phyloP scores from a whole-genome alignment of 2,113 vertebrate genomes.

The Morone chrysops region DNA sequence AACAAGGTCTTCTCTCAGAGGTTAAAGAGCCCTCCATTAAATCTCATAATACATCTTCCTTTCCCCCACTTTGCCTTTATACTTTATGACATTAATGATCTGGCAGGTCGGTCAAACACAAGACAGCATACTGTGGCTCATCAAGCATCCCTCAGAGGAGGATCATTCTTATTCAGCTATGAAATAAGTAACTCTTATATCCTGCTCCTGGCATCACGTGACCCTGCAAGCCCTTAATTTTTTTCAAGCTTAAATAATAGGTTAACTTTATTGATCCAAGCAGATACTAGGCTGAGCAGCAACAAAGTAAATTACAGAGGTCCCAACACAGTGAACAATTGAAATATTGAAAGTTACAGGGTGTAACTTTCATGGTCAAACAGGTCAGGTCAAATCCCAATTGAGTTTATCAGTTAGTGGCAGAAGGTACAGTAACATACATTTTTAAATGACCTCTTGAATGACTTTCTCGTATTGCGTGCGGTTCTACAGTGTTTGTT shows the following conservation, averaged over 20 bases:
- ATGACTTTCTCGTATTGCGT: neutral
- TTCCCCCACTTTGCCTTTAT: neutral
- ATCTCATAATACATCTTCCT: conserved; percentile 32
- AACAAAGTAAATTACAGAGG: neutral
- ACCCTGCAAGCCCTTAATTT: conserved; percentile 13
- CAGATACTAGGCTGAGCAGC: conserved; percentile 3
- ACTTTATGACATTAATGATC: conserved; percentile 24
- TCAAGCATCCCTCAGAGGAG: conserved; percentile 46
- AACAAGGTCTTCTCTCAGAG: conserved; percentile 35
- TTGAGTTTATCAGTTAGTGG: neutral
- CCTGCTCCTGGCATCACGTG: neutral
- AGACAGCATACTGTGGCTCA: neutral
- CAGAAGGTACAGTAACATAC: neutral
- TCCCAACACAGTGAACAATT: conserved; percentile 22
- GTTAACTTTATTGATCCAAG: conserved; percentile 30
- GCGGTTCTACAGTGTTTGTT: neutral
- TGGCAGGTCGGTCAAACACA: conserved; percentile 17
- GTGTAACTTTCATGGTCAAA: neutral
- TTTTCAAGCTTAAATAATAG: conserved; percentile 25
- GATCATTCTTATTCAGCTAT: conserved; percentile 23
- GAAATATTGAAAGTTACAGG: conserved; percentile 2
- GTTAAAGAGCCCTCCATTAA: conserved; percentile 48
- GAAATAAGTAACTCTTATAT: conserved; percentile 10
- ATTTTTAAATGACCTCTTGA: neutral
- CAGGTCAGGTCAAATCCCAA: neutral